A percentile compares a stretch with the other conserved stretches of the same genome.
These are phyloP conservation scores for Scrobipalpa atriplicella DNA, from an alignment of 2,888 invertebrate species.

Conservation along the genomic window DNA sequence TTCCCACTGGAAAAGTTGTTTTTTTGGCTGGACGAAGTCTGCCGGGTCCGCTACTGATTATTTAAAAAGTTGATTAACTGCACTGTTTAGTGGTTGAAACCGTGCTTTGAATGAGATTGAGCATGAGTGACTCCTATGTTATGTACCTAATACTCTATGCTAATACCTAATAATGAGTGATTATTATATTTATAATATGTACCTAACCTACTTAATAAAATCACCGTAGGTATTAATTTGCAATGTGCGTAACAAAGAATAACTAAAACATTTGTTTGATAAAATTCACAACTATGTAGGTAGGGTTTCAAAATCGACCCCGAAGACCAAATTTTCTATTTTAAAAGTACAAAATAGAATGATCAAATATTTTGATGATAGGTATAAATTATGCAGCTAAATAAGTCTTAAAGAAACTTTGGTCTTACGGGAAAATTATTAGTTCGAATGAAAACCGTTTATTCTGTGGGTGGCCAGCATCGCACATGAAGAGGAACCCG, in stretches of 20 bases:
- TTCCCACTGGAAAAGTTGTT: too few species aligned
- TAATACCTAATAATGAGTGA: too few species aligned
- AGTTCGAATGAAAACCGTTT: conserved; percentile 73
- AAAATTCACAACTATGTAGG: background rate
- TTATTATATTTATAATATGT: too few species aligned
- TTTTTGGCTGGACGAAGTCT: too few species aligned
- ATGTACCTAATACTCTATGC: background rate
- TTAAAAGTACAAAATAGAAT: background rate
- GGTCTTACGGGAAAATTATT: conserved; percentile 34
- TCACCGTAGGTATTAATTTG: too few species aligned
- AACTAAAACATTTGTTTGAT: background rate
- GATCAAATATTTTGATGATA: background rate
- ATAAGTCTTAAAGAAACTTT: conserved; percentile 27
- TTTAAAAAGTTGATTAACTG: background rate
- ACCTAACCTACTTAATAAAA: too few species aligned
- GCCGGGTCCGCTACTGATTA: too few species aligned
- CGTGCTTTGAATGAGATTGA: conserved; percentile 49
- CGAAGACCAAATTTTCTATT: background rate
- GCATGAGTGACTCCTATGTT: conserved; percentile 41
- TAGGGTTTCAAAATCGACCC: background rate
- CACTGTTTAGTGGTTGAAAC: conserved; percentile 15
- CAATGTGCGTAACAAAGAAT: too few species aligned
- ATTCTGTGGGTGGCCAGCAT: conserved; percentile 78
- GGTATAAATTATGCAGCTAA: too few species aligned
- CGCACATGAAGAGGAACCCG: conserved; percentile 83